Evolutionary conservation across 1,140 invertebrate species (phyloP).

Genomic region (Drosophila sturtevanti): DNA sequence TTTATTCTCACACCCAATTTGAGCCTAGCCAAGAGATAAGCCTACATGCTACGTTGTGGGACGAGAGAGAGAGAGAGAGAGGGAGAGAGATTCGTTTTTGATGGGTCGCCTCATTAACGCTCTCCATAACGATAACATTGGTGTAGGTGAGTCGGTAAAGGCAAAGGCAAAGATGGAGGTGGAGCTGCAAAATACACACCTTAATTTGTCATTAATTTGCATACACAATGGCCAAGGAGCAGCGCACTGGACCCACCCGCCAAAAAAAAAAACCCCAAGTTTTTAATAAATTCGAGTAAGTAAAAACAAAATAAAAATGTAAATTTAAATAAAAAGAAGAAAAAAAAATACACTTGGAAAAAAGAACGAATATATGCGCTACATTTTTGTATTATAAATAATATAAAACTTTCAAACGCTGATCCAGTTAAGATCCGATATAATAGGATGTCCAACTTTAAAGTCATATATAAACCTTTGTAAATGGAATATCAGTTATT

Average conservation of each 20-base stretch:
- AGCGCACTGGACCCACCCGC: constrained; percentile 15
- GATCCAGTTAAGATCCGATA: too few species aligned
- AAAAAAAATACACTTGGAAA: constrained; percentile 5
- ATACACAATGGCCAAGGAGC: constrained; percentile 46
- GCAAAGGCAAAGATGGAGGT: constrained; percentile 11
- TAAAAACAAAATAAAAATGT: constrained; percentile 8
- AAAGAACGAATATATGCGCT: too few species aligned
- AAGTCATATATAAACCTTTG: too few species aligned
- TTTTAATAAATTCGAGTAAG: constrained; percentile 3
- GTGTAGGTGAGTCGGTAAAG: neutral
- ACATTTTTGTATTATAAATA: too few species aligned
- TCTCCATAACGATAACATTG: constrained; percentile 5
- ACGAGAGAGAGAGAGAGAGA: neutral
- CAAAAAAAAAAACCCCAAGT: neutral
- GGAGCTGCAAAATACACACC: constrained; percentile 76
- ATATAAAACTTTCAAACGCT: too few species aligned
- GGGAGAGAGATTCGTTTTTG: constrained; percentile 13
- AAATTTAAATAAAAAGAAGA: neutral
- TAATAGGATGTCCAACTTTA: too few species aligned
- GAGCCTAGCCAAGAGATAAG: constrained; percentile 59
- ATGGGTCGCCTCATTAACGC: constrained; percentile 65
- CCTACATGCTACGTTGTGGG: neutral
- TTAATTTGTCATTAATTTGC: constrained; percentile 81
- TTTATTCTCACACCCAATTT: constrained; percentile 81
- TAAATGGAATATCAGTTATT: too few species aligned